A percentile compares a stretch with the other conserved stretches of the same genome.
These are phyloP conservation scores for Nemopilema nomurai DNA, from an alignment of 30 jellyfish, hydroid and myxozoan species.

Conservation along the genomic window DNA sequence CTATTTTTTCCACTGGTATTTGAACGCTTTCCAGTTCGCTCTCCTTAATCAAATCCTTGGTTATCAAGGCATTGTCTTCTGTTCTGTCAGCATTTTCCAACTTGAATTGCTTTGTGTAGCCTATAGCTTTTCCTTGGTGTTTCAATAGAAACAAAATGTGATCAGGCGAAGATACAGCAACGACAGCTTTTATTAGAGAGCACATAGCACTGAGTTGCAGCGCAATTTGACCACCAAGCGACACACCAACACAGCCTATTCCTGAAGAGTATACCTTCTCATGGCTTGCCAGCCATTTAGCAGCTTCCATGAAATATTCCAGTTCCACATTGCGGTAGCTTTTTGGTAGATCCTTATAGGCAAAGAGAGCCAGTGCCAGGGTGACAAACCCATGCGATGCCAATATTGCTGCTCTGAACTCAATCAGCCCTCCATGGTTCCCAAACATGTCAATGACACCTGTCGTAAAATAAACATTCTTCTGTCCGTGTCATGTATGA, in stretches of 20 bases:
- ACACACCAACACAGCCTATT: conserved; percentile 51
- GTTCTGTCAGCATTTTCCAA: background rate
- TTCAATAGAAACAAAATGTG: background rate
- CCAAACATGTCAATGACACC: conserved; percentile 76
- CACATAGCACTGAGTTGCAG: conserved; percentile 43
- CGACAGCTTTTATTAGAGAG: conserved; percentile 33
- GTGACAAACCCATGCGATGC: conserved; percentile 84
- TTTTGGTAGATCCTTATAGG: conserved; percentile 69
- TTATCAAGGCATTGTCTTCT: background rate
- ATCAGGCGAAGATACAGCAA: conserved; percentile 30
- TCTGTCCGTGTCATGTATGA: too few species aligned
- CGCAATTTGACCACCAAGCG: conserved; percentile 60
- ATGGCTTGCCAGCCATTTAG: conserved; percentile 61
- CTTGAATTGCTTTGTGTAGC: background rate
- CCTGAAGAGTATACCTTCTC: conserved; percentile 35
- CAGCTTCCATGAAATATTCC: conserved; percentile 62
- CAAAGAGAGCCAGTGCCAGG: conserved; percentile 73
- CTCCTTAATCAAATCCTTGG: background rate
- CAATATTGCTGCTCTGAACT: conserved; percentile 62
- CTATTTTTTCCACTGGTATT: background rate
- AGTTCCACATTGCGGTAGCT: conserved; percentile 12
- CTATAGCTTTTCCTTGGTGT: conserved; percentile 8
- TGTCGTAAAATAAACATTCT: background rate
- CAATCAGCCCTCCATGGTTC: conserved; percentile 46
- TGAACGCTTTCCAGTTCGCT: background rate